phyloP scores from a whole-genome alignment of 1,140 invertebrate genomes.

The Euura saliciscinereae region DNA sequence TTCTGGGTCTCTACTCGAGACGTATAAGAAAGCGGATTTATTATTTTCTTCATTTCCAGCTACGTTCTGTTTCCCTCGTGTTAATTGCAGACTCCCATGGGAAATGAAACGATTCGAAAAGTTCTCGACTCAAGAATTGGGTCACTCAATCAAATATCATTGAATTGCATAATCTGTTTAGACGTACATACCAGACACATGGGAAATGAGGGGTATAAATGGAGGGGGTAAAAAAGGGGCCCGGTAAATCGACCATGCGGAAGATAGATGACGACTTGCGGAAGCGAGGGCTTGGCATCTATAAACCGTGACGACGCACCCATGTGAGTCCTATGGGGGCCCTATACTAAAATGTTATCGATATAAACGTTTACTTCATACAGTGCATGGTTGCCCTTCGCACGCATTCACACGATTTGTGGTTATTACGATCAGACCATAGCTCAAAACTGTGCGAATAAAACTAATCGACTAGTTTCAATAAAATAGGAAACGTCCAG shows the following conservation, averaged over 20 bases:
- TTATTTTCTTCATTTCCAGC: background rate
- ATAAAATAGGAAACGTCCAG: too few species aligned
- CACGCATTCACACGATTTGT: background rate
- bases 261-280: conserved; percentile 32
- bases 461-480: too few species aligned
- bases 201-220: background rate
- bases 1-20: conserved; percentile 34
- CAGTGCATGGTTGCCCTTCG: background rate
- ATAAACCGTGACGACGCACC: conserved; percentile 52
- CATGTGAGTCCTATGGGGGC: conserved; percentile 30
- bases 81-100: too few species aligned
- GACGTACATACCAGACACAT: too few species aligned
- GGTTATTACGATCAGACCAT: too few species aligned
- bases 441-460: too few species aligned
- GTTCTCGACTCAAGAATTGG: too few species aligned
- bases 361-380: background rate
- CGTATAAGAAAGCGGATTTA: conserved; percentile 7
- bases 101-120: too few species aligned
- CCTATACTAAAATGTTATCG: background rate
- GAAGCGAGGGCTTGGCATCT: conserved; percentile 52
- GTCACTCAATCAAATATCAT: background rate
- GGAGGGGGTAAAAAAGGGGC: background rate
- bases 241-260: background rate
- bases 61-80: too few species aligned
- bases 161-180: background rate